These are phyloP conservation scores for Drosophila baimaii DNA, from an alignment of 1,140 invertebrate species.

Conservation along the genomic window DNA sequence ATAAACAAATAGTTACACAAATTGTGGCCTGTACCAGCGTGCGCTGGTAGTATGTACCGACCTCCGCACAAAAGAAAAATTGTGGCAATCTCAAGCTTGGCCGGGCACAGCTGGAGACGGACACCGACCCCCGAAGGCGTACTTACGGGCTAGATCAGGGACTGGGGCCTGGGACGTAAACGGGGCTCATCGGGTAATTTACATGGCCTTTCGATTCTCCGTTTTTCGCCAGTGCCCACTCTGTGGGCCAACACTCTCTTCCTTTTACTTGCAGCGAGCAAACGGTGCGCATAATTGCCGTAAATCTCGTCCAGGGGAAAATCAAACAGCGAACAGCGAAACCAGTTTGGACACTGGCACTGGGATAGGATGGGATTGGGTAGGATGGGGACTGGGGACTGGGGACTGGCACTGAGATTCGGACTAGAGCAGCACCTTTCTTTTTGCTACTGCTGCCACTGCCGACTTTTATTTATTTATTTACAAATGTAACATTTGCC, in stretches of 20 bases:
- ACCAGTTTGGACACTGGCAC: constrained; percentile 44
- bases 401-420: constrained; percentile 24
- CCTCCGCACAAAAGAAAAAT: constrained; percentile 52
- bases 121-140: constrained; percentile 17
- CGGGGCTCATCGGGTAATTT: constrained; percentile 73
- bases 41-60: constrained; percentile 2
- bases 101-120: constrained; percentile 68
- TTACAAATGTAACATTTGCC: constrained; percentile 59
- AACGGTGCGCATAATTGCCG: constrained; percentile 78
- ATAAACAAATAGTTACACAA: constrained; percentile 73
- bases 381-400: constrained; percentile 22
- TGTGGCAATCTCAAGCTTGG: constrained; percentile 66
- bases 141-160: constrained; percentile 1
- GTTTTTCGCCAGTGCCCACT: constrained; percentile 48
- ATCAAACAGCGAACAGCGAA: constrained; percentile 38
- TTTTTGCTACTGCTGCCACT: constrained; percentile 52
- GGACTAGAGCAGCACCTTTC: constrained; percentile 64
- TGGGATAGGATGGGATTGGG: constrained; percentile 36
- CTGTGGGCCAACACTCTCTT: constrained; percentile 74
- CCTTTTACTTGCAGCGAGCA: constrained; percentile 70
- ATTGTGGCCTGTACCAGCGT: constrained; percentile 24
- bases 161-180: background rate
- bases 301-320: constrained; percentile 74
- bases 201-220: constrained; percentile 79
- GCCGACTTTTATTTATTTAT: constrained; percentile 58